phyloP scores from a whole-genome alignment of 2,113 vertebrate genomes.

The Colius striatus region DNA sequence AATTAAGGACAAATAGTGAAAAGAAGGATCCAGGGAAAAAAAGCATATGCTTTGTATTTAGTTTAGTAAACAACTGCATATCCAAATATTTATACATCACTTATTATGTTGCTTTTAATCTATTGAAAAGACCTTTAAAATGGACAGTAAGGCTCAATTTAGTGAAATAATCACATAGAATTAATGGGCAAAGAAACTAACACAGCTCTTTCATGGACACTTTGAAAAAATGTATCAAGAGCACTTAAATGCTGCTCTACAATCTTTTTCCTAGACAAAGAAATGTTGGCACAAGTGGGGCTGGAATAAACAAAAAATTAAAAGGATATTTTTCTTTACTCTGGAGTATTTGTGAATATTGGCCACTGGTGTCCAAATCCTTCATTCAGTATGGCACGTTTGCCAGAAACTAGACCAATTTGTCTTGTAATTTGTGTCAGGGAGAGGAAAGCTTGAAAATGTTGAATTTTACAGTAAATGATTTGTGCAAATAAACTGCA shows the following conservation, averaged over 20 bases:
- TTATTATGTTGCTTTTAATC: background rate
- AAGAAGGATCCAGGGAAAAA: background rate
- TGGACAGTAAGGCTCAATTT: background rate
- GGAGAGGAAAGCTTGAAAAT: background rate
- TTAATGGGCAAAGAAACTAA: background rate
- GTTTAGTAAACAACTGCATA: background rate
- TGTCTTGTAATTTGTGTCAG: background rate
- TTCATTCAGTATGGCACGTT: background rate
- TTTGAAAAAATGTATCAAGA: background rate
- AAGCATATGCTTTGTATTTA: background rate
- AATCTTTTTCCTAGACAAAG: background rate
- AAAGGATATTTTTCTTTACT: background rate
- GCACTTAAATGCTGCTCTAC: background rate
- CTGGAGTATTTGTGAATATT: background rate
- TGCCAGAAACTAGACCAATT: background rate
- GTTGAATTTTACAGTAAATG: background rate
- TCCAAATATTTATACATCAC: constrained; percentile 11
- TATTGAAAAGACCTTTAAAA: background rate
- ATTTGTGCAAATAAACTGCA: background rate
- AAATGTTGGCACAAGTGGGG: background rate
- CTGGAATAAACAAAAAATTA: background rate
- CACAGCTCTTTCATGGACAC: background rate
- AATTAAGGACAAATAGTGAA: background rate
- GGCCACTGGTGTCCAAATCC: background rate
- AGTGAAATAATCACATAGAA: background rate